Base-by-base conservation (phyloP, 2,113 vertebrate species). In the Hydrolagus affinis region DNA sequence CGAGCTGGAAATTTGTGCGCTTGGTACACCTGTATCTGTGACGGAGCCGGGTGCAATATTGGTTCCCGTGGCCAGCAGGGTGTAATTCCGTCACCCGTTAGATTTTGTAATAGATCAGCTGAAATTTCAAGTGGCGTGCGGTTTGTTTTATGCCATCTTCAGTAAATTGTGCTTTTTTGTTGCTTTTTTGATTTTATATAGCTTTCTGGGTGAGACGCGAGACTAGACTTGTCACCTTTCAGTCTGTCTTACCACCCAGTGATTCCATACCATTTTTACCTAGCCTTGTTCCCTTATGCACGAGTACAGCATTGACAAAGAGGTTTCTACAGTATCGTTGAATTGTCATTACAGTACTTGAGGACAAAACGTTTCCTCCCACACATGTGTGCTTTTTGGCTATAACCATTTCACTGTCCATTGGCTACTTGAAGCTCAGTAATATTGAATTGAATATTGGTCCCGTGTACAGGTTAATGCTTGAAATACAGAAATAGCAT, bases 181-280 rank as follows among this genome's bases (percentile, higher is more conserved):
- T 30, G 76, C 76, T 66, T 64, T 44, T 83, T 66, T 62, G 73
- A 66, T 83, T 83, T 12, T 80, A 75, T 75, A 75, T 75, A 56
- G 44, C 73, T 1, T 75, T 56, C 70, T n/a, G 8, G 73, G 73
- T 10, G 32, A 8, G 11, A 57, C 19, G 1, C 21, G 73, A 75
- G 32, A 75, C 19, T 30, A 30, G 73, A 75, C 56, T 75, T 75
- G 28, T 75, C 44, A 44, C 32, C 23, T 80, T 9, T 83, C 23
- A 62, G 28, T 80, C 59, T 83, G 14, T 70, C 62, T 83, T 66
- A 28, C 78, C 23, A 83, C 78, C 59, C 28, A 83, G 28, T 83
- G 44, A 83, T 83, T 66, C 66, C 60, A 83, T 83, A 66, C 78
- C 78, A 83, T 83, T 83, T 83, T 83, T 83, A 68, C 17, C 78